Evolutionary conservation across 2,888 invertebrate species (phyloP).

Genomic region (Lissonota sp.): DNA sequence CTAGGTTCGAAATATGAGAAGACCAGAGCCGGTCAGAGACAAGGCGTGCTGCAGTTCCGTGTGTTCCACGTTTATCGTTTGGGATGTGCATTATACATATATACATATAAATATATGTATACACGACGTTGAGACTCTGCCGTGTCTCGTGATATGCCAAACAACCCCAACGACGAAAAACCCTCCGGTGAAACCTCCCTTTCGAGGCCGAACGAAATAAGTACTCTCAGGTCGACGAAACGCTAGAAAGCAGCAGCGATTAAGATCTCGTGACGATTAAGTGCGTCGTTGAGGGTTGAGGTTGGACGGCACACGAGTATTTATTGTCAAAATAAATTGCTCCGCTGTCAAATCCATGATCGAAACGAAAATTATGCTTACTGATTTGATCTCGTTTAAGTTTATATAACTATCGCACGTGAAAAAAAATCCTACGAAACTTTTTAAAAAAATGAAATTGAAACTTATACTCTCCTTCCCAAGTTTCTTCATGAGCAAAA

Average conservation of each 20-base stretch:
- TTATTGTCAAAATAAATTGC: constrained; percentile 59
- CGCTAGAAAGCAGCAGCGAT: constrained; percentile 42
- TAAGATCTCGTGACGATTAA: constrained; percentile 59
- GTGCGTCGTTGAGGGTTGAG: not conserved
- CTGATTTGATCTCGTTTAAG: too few relatives aligned
- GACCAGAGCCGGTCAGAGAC: constrained; percentile 21
- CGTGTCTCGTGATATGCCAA: not conserved
- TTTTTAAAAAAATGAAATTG: too few relatives aligned
- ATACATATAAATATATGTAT: not conserved
- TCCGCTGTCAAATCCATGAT: constrained; percentile 48
- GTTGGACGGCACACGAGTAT: constrained; percentile 29
- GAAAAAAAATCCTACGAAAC: too few relatives aligned
- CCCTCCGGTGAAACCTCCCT: constrained; percentile 42
- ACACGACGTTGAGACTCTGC: not conserved
- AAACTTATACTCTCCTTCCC: too few relatives aligned
- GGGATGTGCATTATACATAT: constrained; percentile 5
- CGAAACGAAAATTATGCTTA: constrained; percentile 53
- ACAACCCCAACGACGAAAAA: constrained; percentile 14
- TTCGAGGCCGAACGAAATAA: constrained; percentile 57
- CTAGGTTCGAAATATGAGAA: constrained; percentile 45
- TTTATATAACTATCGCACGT: too few relatives aligned
- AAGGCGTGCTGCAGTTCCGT: constrained; percentile 41
- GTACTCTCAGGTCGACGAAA: constrained; percentile 36
- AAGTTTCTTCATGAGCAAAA: not conserved
- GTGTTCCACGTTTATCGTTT: constrained; percentile 17